Percentiles rank a stretch among this genome's conserved stretches.
These are phyloP conservation scores for Dendrolimus pini DNA, from an alignment of 2,888 invertebrate species.

Conservation along the genomic window DNA sequence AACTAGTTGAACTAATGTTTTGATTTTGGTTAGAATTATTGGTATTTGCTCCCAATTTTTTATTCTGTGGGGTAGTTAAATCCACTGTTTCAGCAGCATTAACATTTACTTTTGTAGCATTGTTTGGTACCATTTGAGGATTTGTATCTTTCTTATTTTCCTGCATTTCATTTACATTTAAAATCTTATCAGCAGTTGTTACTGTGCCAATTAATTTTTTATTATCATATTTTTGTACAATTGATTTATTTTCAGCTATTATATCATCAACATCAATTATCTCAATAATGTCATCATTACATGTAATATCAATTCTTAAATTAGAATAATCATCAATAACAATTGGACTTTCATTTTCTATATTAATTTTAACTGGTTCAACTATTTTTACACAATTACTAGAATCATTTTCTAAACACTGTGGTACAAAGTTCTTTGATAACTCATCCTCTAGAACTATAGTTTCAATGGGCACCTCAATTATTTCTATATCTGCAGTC, in stretches of 20 bases:
- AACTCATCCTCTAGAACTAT: slow-evolving; percentile 9
- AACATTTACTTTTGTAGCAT: neutral
- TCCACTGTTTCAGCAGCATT: neutral
- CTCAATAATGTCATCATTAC: slow-evolving; percentile 11
- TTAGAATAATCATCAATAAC: neutral
- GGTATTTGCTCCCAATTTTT: slow-evolving; percentile 6
- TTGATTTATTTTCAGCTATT: slow-evolving; percentile 4
- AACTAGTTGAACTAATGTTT: too few relatives aligned
- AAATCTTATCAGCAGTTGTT: neutral
- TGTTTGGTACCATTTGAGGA: neutral
- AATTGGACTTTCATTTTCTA: neutral
- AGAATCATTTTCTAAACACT: neutral
- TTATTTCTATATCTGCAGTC: slow-evolving; percentile 11
- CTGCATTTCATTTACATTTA: neutral
- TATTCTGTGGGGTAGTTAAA: slow-evolving; percentile 13
- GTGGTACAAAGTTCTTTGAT: neutral
- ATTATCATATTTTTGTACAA: slow-evolving; percentile 4
- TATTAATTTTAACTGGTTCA: neutral
- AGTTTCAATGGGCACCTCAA: slow-evolving; percentile 23
- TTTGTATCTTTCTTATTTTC: neutral
- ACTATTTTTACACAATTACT: neutral
- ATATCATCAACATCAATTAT: slow-evolving; percentile 4
- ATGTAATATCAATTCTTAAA: slow-evolving; percentile 4
- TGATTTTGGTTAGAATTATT: slow-evolving; percentile 1
- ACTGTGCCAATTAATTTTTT: neutral